Percentiles rank a stretch among this genome's conserved stretches.
Conservation (phyloP, 1,140 invertebrate genomes). For the Pseudomyrmex gracilis region DNA sequence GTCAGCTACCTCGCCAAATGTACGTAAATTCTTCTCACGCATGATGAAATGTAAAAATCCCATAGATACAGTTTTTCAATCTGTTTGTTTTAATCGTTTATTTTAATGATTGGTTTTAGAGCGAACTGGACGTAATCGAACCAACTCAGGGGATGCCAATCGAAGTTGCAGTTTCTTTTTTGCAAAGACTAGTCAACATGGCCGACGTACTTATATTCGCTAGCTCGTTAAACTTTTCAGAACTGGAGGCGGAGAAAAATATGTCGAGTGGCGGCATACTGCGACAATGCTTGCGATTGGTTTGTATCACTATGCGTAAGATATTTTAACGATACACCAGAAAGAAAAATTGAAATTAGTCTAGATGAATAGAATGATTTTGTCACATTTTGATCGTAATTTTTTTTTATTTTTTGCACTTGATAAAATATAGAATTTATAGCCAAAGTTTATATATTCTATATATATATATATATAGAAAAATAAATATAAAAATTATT, state of each 20-base stretch:
- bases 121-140: conserved; percentile 98
- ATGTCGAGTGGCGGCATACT: conserved; percentile 99
- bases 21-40: conserved; percentile 86
- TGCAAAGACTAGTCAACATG: conserved; percentile 98
- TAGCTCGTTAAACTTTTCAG: conserved; percentile 98
- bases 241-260: conserved; percentile 99
- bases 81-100: conserved; percentile 54
- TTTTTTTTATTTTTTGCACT: conserved; percentile 41
- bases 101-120: conserved; percentile 87
- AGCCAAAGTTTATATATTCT: not conserved
- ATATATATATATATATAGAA: not conserved
- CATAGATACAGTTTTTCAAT: conserved; percentile 26
- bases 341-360: conserved; percentile 34
- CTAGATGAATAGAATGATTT: conserved; percentile 23
- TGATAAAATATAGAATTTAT: conserved; percentile 19
- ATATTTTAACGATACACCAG: conserved; percentile 31
- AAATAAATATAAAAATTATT: conserved; percentile 13
- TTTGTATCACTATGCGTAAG: conserved; percentile 85
- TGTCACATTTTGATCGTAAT: conserved; percentile 24
- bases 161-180: conserved; percentile 98
- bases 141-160: conserved; percentile 99
- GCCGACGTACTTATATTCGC: conserved; percentile 99
- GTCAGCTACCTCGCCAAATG: conserved; percentile 99
- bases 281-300: conserved; percentile 97
- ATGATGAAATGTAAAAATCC: conserved; percentile 35